phyloP scores from a whole-genome alignment of 2,888 invertebrate species.

The Mellilla xanthometata region DNA sequence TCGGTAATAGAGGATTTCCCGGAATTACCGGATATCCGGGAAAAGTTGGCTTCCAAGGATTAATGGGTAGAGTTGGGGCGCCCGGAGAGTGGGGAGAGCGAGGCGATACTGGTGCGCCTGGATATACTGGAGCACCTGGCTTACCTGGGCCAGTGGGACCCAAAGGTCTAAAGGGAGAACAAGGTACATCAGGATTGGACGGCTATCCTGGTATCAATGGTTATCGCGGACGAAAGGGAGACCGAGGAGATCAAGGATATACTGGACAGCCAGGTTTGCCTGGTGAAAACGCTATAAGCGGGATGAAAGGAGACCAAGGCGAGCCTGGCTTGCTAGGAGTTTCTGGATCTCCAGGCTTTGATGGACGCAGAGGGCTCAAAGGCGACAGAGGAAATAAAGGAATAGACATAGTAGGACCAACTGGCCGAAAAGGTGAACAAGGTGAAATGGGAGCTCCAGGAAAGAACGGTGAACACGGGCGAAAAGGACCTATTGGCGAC shows the following conservation, averaged over 20 bases:
- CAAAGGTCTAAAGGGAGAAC: constrained; percentile 49
- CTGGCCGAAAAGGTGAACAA: constrained; percentile 83
- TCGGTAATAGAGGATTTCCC: constrained; percentile 56
- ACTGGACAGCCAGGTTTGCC: constrained; percentile 79
- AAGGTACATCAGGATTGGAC: constrained; percentile 44
- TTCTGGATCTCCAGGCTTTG: constrained; percentile 63
- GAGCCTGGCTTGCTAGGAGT: constrained; percentile 76
- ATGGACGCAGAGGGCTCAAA: constrained; percentile 69
- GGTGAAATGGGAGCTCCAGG: constrained; percentile 83
- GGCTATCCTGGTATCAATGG: constrained; percentile 56
- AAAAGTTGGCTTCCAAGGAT: constrained; percentile 67
- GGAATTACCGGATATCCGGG: constrained; percentile 70
- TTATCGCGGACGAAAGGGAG: constrained; percentile 66
- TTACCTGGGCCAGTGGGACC: constrained; percentile 50
- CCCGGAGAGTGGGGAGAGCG: constrained; percentile 84
- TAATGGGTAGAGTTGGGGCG: constrained; percentile 49
- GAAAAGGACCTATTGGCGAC: constrained; percentile 81
- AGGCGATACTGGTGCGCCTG: constrained; percentile 89
- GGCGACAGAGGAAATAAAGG: constrained; percentile 85
- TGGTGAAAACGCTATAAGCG: constrained; percentile 85
- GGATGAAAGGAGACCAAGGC: constrained; percentile 82
- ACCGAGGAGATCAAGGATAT: constrained; percentile 76
- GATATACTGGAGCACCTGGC: constrained; percentile 71
- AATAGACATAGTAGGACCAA: constrained; percentile 61
- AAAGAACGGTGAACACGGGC: constrained; percentile 72